phyloP scores from a whole-genome alignment of 2,113 vertebrate genomes.

The Dicaeum eximium region DNA sequence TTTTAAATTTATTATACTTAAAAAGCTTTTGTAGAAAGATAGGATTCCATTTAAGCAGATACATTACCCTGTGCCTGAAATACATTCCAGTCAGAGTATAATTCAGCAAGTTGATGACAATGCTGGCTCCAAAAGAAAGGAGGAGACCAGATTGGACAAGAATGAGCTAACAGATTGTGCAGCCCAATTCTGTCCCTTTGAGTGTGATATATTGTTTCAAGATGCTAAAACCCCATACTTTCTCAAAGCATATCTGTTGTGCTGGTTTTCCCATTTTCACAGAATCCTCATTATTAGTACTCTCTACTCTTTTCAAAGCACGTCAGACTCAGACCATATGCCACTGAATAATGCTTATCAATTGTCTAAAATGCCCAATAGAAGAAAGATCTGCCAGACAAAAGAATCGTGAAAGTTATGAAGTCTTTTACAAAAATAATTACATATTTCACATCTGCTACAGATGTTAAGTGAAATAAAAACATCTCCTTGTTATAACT shows the following conservation, averaged over 20 bases:
- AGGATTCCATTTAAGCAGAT: conserved; percentile 84
- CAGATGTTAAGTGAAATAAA: conserved; percentile 75
- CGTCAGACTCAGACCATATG: conserved; percentile 83
- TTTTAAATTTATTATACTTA: conserved; percentile 80
- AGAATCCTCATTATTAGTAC: conserved; percentile 83
- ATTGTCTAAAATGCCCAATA: conserved; percentile 73
- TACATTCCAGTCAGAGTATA: conserved; percentile 83
- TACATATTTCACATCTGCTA: conserved; percentile 72
- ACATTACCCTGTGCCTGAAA: conserved; percentile 80
- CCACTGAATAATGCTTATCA: conserved; percentile 80
- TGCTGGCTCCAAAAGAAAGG: conserved; percentile 83
- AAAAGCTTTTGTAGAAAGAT: conserved; percentile 80
- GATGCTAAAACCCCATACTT: conserved; percentile 81
- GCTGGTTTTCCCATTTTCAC: conserved; percentile 80
- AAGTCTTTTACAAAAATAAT: conserved; percentile 71
- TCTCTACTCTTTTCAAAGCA: conserved; percentile 82
- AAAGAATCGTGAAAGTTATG: conserved; percentile 69
- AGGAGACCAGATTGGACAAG: conserved; percentile 84
- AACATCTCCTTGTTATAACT: conserved; percentile 66
- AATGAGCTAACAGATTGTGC: conserved; percentile 84
- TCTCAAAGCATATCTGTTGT: conserved; percentile 79
- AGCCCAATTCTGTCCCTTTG: conserved; percentile 80
- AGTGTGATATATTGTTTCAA: conserved; percentile 86
- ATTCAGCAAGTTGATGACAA: conserved; percentile 83
- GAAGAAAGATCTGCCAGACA: conserved; percentile 71